Conservation (phyloP, 2,888 invertebrate species). For the Leistus spinibarbis region DNA sequence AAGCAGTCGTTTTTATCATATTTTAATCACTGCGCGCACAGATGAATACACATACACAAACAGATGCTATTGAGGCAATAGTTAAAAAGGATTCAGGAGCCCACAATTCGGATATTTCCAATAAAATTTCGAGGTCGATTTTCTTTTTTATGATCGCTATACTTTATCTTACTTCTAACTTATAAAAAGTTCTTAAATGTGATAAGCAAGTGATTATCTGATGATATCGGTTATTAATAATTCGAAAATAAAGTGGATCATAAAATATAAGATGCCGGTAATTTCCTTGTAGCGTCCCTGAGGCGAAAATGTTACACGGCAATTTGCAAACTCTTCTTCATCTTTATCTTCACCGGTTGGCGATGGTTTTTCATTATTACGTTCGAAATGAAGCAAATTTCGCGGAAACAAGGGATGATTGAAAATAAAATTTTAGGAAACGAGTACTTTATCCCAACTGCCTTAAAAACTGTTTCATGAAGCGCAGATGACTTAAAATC, state of each 20-base stretch:
- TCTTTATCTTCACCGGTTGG: neutral
- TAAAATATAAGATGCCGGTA: neutral
- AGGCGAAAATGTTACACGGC: neutral
- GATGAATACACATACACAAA: too few species aligned
- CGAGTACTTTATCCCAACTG: neutral
- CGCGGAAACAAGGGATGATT: neutral
- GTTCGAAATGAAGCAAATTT: neutral
- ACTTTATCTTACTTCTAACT: too few species aligned
- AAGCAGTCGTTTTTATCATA: too few species aligned
- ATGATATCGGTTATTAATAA: neutral
- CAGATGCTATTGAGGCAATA: too few species aligned
- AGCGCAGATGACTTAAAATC: neutral
- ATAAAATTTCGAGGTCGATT: too few species aligned
- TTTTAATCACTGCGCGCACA: too few species aligned
- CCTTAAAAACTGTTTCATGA: neutral
- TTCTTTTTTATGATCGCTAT: too few species aligned
- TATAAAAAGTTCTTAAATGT: too few species aligned
- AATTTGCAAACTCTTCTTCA: neutral
- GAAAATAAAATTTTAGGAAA: neutral
- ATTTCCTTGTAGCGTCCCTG: neutral
- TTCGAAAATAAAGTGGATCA: neutral
- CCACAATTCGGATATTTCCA: too few species aligned
- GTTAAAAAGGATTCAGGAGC: too few species aligned
- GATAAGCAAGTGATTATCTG: too few species aligned
- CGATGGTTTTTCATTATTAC: neutral